phyloP scores from a whole-genome alignment of 2,113 vertebrate species.

The Phylloscopus trochilus region DNA sequence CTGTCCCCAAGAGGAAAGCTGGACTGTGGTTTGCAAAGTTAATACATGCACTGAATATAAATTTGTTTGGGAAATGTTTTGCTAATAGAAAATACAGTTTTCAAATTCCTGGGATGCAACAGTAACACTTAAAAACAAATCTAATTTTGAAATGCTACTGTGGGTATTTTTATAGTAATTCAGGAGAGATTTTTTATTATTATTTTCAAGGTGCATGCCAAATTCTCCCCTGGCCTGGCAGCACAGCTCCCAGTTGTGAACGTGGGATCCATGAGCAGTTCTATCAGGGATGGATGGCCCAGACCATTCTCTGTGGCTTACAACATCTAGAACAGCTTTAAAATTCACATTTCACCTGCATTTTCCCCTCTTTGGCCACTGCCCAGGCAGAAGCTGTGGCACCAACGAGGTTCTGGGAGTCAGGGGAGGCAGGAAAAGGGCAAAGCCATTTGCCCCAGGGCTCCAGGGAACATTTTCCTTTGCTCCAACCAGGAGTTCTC shows the following conservation, averaged over 20 bases:
- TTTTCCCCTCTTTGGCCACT: neutral
- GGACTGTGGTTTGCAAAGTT: constrained; percentile 29
- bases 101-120: constrained; percentile 32
- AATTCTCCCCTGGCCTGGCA: neutral
- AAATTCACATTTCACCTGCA: neutral
- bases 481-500: neutral
- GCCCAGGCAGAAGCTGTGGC: neutral
- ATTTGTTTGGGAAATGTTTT: constrained; percentile 59
- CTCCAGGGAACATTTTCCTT: neutral
- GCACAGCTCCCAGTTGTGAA: neutral
- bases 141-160: constrained; percentile 50
- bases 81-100: constrained; percentile 17
- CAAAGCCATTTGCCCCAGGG: neutral
- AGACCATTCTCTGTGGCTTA: neutral
- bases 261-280: neutral
- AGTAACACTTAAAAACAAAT: constrained; percentile 50
- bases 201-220: constrained; percentile 4
- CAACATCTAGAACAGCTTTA: neutral
- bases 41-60: constrained; percentile 42
- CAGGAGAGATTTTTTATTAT: neutral
- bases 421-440: neutral
- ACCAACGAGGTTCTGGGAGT: neutral
- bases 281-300: neutral
- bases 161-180: constrained; percentile 24
- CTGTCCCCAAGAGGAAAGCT: constrained; percentile 48